A percentile compares a stretch with the other conserved stretches of the same genome.
Evolutionary conservation across 2,797 vertebrate genomes (phyloP).

Genomic region (Okamejei kenojei): DNA sequence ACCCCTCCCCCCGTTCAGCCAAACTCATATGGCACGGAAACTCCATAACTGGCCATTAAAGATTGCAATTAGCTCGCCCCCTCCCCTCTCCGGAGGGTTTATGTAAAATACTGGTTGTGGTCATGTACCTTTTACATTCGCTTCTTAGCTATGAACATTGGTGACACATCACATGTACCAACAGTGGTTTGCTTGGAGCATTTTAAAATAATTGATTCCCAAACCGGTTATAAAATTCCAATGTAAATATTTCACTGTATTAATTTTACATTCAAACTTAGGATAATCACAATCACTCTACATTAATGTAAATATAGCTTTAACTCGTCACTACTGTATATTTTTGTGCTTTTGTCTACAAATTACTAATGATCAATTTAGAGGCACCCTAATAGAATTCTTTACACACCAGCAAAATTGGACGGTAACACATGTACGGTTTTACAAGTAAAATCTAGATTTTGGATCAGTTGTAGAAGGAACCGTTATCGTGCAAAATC

Average conservation of each 20-base stretch:
- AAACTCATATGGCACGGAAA: slow-evolving; percentile 38
- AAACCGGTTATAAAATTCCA: background rate
- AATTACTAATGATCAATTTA: background rate
- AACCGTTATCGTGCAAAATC: too few relatives aligned
- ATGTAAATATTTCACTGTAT: background rate
- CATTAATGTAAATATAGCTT: background rate
- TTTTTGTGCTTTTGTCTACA: background rate
- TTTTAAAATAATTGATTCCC: background rate
- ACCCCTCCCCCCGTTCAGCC: background rate
- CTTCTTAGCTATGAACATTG: background rate
- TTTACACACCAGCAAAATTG: background rate
- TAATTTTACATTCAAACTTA: background rate
- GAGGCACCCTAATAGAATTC: background rate
- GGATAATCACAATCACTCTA: background rate
- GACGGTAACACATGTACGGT: background rate
- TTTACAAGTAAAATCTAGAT: background rate
- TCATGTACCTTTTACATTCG: background rate
- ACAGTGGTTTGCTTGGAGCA: background rate
- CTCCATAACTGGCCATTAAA: slow-evolving; percentile 38
- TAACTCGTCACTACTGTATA: background rate
- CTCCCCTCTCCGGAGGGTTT: background rate
- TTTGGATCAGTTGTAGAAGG: background rate
- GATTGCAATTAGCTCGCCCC: background rate
- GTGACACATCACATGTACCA: background rate
- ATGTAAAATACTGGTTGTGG: background rate